These are phyloP conservation scores for Papilio demoleus DNA, from an alignment of 2,888 invertebrate genomes.

Conservation along the genomic window DNA sequence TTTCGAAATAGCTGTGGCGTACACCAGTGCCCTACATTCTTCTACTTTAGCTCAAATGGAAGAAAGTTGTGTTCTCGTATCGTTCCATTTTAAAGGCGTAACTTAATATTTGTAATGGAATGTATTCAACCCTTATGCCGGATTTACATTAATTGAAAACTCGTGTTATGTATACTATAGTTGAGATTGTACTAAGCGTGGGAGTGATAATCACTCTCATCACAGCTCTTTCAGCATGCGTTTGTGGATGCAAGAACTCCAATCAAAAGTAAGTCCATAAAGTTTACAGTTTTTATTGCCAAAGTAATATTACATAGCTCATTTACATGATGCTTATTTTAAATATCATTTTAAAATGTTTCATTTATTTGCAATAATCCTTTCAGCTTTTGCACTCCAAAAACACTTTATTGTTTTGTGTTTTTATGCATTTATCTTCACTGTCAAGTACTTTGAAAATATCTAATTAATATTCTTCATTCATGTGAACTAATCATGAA, in stretches of 20 bases:
- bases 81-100: constrained; percentile 68
- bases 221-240: constrained; percentile 85
- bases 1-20: constrained; percentile 28
- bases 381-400: neutral
- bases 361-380: neutral
- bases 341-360: neutral
- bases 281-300: neutral
- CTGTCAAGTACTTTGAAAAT: neutral
- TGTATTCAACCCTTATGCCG: constrained; percentile 49
- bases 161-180: constrained; percentile 74
- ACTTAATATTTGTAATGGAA: constrained; percentile 70
- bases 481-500: neutral
- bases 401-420: neutral
- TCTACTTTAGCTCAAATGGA: constrained; percentile 74
- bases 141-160: constrained; percentile 58
- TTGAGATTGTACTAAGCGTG: constrained; percentile 74
- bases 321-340: neutral
- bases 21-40: constrained; percentile 72
- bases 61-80: constrained; percentile 69
- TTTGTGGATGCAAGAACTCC: constrained; percentile 89
- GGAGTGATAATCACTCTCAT: constrained; percentile 75
- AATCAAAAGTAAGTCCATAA: constrained; percentile 86
- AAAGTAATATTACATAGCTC: too few species aligned
- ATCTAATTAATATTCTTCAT: neutral
- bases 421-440: neutral